Conservation (phyloP, 2,888 invertebrate species). For the Pollenia amentaria region DNA sequence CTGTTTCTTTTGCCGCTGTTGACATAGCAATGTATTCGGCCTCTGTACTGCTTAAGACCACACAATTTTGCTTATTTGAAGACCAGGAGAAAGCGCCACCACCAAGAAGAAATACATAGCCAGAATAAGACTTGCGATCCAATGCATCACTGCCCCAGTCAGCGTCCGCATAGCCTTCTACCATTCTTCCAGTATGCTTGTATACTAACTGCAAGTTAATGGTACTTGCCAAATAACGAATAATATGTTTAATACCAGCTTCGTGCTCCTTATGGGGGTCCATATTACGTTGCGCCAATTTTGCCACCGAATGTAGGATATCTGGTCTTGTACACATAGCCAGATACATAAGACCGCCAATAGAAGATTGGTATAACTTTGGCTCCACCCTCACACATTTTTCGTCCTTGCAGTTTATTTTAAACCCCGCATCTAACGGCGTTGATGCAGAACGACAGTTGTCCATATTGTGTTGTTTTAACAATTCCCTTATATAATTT, state of each 20-base stretch:
- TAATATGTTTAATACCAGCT: constrained; percentile 48
- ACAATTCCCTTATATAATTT: neutral
- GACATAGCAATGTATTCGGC: constrained; percentile 45
- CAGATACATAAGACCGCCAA: constrained; percentile 55
- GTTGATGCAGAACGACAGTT: constrained; percentile 53
- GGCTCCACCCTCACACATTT: constrained; percentile 45
- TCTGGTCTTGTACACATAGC: constrained; percentile 52
- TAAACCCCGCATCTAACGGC: constrained; percentile 51
- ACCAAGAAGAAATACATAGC: constrained; percentile 46
- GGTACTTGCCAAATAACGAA: constrained; percentile 46
- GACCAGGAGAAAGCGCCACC: constrained; percentile 55
- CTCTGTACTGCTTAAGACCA: constrained; percentile 54
- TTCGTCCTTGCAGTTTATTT: constrained; percentile 40
- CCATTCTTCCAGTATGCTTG: constrained; percentile 22
- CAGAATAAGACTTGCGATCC: constrained; percentile 64
- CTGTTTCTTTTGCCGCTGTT: too few relatives aligned
- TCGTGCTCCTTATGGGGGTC: constrained; percentile 63
- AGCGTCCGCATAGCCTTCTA: constrained; percentile 56
- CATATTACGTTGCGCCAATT: constrained; percentile 58
- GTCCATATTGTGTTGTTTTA: constrained; percentile 19
- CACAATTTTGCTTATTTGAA: constrained; percentile 35
- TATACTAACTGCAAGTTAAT: constrained; percentile 41
- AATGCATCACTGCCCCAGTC: constrained; percentile 56
- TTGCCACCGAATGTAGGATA: constrained; percentile 55
- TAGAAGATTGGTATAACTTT: constrained; percentile 47